These are phyloP conservation scores for Diplogasteroides magnus DNA, from an alignment of 1,140 invertebrate genomes.

Conservation along the genomic window DNA sequence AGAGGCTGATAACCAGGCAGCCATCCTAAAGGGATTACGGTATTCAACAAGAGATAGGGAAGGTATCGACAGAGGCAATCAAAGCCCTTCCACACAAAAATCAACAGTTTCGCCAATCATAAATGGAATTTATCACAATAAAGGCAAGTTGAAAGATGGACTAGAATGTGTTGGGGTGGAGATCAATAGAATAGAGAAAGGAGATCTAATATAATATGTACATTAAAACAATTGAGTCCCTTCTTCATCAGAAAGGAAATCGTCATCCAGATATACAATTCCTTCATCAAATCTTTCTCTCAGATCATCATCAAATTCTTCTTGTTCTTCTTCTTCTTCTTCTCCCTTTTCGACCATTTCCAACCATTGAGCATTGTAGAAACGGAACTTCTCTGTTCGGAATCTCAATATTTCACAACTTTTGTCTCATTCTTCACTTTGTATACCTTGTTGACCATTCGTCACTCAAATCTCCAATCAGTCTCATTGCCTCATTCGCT, in stretches of 20 bases:
- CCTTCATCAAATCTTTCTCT: constrained; percentile 10
- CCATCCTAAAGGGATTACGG: too few relatives aligned
- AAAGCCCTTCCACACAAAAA: too few relatives aligned
- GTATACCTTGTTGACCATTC: neutral
- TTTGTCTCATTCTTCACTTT: constrained; percentile 56
- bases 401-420: constrained; percentile 82
- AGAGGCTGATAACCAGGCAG: neutral
- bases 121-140: too few relatives aligned
- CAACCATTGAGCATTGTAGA: constrained; percentile 94
- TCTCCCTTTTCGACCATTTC: constrained; percentile 72
- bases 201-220: constrained; percentile 2
- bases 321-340: neutral
- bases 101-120: too few relatives aligned
- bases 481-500: neutral
- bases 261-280: constrained; percentile 20
- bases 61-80: too few relatives aligned
- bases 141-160: too few relatives aligned
- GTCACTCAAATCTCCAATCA: neutral
- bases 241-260: constrained; percentile 22
- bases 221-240: constrained; percentile 9
- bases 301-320: constrained; percentile 13
- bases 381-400: constrained; percentile 76
- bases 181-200: too few relatives aligned
- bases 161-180: too few relatives aligned
- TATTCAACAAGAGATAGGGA: too few relatives aligned